Conservation (phyloP, 2,113 vertebrate species). For the Cyrtonyx montezumae region DNA sequence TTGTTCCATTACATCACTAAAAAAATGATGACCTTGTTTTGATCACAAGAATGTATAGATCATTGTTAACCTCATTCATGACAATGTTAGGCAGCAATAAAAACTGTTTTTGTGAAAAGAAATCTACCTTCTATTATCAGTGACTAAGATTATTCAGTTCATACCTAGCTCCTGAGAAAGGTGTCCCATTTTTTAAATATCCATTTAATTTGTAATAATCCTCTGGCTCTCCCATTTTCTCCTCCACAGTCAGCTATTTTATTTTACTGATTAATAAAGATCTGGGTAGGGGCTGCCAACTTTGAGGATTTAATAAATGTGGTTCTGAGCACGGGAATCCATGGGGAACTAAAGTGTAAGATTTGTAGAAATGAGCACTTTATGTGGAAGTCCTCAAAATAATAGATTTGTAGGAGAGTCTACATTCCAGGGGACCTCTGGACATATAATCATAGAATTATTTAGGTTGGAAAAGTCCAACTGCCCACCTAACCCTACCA, state of each 20-base stretch:
- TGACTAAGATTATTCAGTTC: not conserved
- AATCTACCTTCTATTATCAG: not conserved
- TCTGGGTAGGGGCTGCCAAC: not conserved
- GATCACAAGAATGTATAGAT: not conserved
- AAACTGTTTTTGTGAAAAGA: not conserved
- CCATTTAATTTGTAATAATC: not conserved
- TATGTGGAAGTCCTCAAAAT: not conserved
- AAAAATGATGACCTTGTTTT: not conserved
- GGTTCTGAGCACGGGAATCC: not conserved
- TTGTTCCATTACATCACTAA: not conserved
- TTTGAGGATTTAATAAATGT: not conserved
- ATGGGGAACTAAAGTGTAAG: not conserved
- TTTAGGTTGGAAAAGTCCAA: not conserved
- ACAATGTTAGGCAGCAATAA: not conserved
- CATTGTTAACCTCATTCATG: not conserved
- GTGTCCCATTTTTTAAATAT: not conserved
- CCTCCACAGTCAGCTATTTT: not conserved
- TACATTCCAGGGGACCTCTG: accelerated
- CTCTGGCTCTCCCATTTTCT: not conserved
- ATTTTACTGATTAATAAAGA: not conserved
- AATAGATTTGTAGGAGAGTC: not conserved
- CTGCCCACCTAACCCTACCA: not conserved
- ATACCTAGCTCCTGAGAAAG: not conserved
- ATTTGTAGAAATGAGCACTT: not conserved
- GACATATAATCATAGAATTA: not conserved